A percentile compares a stretch with the other conserved stretches of the same genome.
phyloP scores from a whole-genome alignment of 1,140 invertebrate species.

The Ladona fulva region DNA sequence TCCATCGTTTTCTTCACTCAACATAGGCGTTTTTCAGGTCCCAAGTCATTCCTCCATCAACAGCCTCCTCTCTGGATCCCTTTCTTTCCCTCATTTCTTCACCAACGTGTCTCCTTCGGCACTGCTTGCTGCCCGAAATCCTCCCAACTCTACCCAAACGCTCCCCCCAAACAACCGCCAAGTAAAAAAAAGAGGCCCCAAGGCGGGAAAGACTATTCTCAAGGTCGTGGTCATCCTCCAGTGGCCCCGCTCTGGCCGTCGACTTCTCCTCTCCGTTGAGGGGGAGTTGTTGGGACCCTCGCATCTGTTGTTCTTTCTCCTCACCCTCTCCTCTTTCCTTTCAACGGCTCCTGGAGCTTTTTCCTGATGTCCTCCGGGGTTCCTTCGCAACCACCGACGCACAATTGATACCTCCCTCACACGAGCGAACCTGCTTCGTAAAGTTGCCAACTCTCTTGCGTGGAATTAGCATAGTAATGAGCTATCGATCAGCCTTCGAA shows the following conservation, averaged over 20 bases:
- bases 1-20: no score
- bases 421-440: not conserved
- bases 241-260: not conserved
- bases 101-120: no score
- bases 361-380: not conserved
- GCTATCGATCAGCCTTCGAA: not conserved
- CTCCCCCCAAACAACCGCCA: not conserved
- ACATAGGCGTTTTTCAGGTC: no score
- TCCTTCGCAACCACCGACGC: not conserved
- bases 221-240: constrained; percentile 6
- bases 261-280: not conserved
- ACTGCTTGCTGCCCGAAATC: no score
- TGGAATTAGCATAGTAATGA: not conserved
- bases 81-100: no score
- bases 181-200: not conserved
- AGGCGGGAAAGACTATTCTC: not conserved
- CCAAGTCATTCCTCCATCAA: no score
- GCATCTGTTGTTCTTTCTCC: not conserved
- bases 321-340: not conserved
- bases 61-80: no score
- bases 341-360: not conserved
- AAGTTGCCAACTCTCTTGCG: not conserved
- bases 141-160: no score
- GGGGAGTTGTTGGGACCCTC: not conserved
- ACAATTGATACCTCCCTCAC: not conserved